These are phyloP conservation scores for Peucedramus taeniatus DNA, from an alignment of 2,113 vertebrate genomes.

Conservation along the genomic window DNA sequence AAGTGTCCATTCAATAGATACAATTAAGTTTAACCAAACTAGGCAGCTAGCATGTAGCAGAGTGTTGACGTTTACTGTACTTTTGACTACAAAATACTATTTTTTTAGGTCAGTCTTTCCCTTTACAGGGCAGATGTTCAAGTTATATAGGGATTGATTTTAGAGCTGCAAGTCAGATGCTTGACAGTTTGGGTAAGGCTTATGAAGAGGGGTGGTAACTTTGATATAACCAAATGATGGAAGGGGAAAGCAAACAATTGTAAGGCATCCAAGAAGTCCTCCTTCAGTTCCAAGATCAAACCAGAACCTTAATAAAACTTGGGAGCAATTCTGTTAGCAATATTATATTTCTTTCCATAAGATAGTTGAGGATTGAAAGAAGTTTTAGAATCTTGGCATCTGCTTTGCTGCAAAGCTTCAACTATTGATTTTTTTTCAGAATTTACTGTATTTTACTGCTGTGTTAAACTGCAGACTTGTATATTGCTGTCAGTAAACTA, in stretches of 20 bases:
- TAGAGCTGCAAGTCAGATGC: not conserved
- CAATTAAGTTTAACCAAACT: not conserved
- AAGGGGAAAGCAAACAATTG: not conserved
- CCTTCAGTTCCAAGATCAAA: not conserved
- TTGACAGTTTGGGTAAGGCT: not conserved
- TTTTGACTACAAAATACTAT: not conserved
- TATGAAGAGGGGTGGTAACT: not conserved
- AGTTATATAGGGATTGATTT: not conserved
- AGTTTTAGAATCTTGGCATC: not conserved
- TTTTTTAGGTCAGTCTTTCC: not conserved
- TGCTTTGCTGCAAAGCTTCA: not conserved
- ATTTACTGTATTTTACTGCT: not conserved
- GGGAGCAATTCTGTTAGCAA: not conserved
- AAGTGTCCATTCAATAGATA: not conserved
- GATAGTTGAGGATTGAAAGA: not conserved
- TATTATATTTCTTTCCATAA: not conserved
- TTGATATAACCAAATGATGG: not conserved
- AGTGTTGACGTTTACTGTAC: not conserved
- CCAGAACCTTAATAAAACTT: not conserved
- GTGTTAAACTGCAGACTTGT: not conserved
- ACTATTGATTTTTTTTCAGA: not conserved
- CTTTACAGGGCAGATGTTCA: not conserved
- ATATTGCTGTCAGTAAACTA: not conserved
- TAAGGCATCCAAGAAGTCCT: not conserved
- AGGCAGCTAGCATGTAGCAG: not conserved